Base-by-base conservation (phyloP, 2,888 invertebrate species). In the Yponomeuta malinellus region DNA sequence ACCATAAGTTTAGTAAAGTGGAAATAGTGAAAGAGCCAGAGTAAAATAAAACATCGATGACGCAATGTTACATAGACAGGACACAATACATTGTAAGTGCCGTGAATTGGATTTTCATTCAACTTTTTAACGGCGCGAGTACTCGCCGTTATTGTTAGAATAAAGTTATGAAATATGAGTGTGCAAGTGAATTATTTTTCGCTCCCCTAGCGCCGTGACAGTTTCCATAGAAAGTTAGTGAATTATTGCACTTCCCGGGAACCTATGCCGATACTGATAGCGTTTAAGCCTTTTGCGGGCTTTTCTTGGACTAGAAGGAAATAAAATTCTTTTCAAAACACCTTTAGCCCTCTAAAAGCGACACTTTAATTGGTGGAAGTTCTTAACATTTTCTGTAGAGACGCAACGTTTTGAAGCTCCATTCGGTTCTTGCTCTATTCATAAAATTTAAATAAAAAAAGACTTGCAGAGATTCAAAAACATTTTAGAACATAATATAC, bases 161-260 rank as follows among this genome's bases (percentile, higher is more conserved):
- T 70, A 70, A 70, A 70, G 70, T 70, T 70, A 70, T 70, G 70
- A 70, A 70, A 70, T 70, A 70, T 70, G 63, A 70, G 70, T 63
- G 70, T 70, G 63, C 33, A 63, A 70, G 70, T 70, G 70, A 70
- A 70, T 70, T 70, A 70, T 63, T 70, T 70, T 70, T 70, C 70
- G 63, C 63, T 70, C 63, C 37, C 63, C 70, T 63, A 33, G 70
- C n/a, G 10, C 63, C n/a, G 69, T 33, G 70, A 63, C 70, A 70
- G 63, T 70, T 63, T 70, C 70, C 63, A 70, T 70, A 70, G 70
- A 70, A 70, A 70, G 63, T 70, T 70, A 15, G 70, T 70, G 48
- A 70, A 70, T 63, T 70, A 70, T 70, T 63, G 43, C 70, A 70
- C 37, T 63, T 70, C 63, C 43, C 33, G 37, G 33, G 63, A 15